phyloP scores from a whole-genome alignment of 1,140 invertebrate species.

The Papilio polytes region DNA sequence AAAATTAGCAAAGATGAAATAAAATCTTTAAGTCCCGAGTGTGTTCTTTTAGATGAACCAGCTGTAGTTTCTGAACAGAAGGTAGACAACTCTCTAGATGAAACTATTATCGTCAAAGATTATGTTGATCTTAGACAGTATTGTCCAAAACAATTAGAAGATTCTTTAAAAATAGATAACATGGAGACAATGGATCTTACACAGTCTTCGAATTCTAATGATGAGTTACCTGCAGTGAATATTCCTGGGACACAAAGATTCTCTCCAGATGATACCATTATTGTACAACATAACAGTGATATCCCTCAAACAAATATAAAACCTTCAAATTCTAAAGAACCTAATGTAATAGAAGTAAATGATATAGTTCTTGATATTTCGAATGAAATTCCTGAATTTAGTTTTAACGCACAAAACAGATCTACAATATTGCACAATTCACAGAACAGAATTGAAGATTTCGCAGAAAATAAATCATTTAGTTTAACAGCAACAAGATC shows the following conservation, averaged over 20 bases:
- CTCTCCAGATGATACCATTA: conserved; percentile 42
- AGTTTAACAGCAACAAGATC: neutral
- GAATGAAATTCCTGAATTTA: neutral
- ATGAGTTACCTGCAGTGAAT: conserved; percentile 50
- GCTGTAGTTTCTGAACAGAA: conserved; percentile 37
- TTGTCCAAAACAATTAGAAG: neutral
- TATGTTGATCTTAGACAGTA: conserved; percentile 28
- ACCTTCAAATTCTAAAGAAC: neutral
- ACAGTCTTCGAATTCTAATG: conserved; percentile 47
- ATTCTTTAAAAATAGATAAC: no score
- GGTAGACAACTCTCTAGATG: conserved; percentile 45
- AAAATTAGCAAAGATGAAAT: neutral
- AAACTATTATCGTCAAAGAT: conserved; percentile 54
- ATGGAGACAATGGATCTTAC: conserved; percentile 32
- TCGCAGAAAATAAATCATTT: neutral
- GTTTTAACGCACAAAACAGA: neutral
- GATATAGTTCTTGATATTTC: conserved; percentile 10
- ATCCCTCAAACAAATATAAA: neutral
- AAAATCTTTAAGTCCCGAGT: neutral
- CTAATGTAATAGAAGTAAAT: neutral
- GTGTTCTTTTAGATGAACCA: neutral
- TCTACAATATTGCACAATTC: neutral
- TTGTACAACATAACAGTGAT: conserved; percentile 44
- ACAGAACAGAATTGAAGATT: neutral
- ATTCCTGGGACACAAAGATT: conserved; percentile 41